Evolutionary conservation across 2,797 vertebrate genomes (phyloP), one percentile per base, ranked within the genome.

Genomic region (Fistularia tabacaria): DNA sequence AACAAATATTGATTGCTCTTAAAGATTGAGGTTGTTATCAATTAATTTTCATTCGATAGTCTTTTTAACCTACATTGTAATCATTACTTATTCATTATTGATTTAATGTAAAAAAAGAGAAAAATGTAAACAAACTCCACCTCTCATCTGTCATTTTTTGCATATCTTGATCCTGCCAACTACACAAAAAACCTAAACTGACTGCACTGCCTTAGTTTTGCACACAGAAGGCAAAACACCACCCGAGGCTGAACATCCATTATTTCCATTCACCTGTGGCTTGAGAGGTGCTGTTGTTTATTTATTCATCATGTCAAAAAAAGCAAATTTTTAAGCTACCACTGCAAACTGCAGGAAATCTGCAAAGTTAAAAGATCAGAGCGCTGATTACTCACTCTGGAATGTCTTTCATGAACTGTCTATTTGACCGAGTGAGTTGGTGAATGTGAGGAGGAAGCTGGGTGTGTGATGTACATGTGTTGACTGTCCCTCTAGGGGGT

Each of bases 191-290:
- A 25, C 25, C 25, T n/a, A 25, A 25, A 25, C 25, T 25, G 25
- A 25, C 25, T 25, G 25, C 25, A 25, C 25, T 25, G 25, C 25
- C 25, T 25, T 25, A 25, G 25, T 15, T 5, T 3, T 8, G 38
- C n/a, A 14, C n/a, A 25, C 7, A 40, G 50, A 1, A 12, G 10
- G 10, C 38, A 38, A 38, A 51, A 25, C 50, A 41, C 54, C 58
- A 46, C 48, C 52, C 49, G 73, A 52, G 49, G 59, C 61, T 47
- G 49, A 51, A 51, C 62, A 80, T 54, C 51, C 70, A 50, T 72
- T 79, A 77, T 75, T 84, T 79, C 71, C 69, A 63, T 36, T 77
- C 58, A 51, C 39, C 62, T 7, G 52, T 39, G 40, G 42, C 64
- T 64, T 58, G 10, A 36, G 57, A 44, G 39, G 41, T 65, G 15